Percentiles rank a stretch among this genome's conserved stretches.
These are phyloP conservation scores for Pungitius pungitius DNA, from an alignment of 2,113 vertebrate genomes.

Conservation along the genomic window DNA sequence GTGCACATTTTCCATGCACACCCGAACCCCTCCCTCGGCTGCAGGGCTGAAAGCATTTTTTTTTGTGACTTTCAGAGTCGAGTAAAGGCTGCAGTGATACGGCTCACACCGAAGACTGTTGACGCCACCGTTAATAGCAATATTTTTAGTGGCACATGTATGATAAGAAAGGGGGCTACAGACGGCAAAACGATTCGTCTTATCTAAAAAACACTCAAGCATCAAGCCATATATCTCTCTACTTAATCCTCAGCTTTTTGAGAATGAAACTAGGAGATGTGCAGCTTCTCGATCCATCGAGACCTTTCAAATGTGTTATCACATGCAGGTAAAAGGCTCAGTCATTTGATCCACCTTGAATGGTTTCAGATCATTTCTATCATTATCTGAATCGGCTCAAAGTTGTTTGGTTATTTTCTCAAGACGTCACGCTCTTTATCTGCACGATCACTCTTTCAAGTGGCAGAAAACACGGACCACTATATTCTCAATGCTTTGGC, in stretches of 20 bases:
- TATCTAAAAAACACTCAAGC: neutral
- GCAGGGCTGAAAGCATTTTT: conserved; percentile 71
- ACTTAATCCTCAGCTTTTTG: neutral
- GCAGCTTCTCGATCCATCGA: neutral
- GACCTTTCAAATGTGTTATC: neutral
- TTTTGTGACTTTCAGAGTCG: conserved; percentile 67
- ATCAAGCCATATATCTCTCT: neutral
- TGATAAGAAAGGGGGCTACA: neutral
- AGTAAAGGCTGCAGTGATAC: conserved; percentile 54
- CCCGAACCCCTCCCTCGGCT: conserved; percentile 58
- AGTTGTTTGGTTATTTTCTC: neutral
- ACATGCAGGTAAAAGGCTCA: neutral
- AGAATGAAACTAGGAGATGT: neutral
- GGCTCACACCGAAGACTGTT: conserved; percentile 20
- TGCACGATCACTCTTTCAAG: neutral
- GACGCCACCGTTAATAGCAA: conserved; percentile 1
- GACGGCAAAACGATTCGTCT: neutral
- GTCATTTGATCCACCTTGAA: neutral
- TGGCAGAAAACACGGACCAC: neutral
- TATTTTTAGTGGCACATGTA: conserved; percentile 7
- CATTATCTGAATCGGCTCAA: neutral
- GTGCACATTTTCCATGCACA: conserved; percentile 74
- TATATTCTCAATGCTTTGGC: neutral
- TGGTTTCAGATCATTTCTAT: neutral
- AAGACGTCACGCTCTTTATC: neutral